Evolutionary conservation across 2,888 invertebrate genomes (phyloP).

Genomic region (Sinopyrophorus schimmeli): DNA sequence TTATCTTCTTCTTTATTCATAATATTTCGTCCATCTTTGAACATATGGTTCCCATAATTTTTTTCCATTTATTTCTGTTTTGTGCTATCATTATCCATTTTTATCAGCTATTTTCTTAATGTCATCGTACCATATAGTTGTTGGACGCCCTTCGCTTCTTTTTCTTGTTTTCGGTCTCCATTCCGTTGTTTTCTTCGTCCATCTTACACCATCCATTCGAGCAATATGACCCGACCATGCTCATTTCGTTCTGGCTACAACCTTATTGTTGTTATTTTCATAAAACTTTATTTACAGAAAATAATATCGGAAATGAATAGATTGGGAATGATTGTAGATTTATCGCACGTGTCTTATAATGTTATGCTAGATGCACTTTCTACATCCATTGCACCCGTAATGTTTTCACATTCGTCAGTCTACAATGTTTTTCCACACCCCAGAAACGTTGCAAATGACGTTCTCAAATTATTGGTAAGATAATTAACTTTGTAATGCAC

Average conservation of each 20-base stretch:
- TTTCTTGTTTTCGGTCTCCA: too few species aligned
- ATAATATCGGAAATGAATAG: conserved; percentile 67
- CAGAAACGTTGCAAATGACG: conserved; percentile 64
- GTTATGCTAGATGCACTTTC: conserved; percentile 61
- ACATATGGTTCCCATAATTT: not conserved
- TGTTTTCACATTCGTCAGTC: conserved; percentile 65
- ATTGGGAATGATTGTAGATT: conserved; percentile 66
- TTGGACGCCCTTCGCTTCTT: not conserved
- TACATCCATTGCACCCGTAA: conserved; percentile 61
- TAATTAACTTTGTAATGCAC: too few species aligned
- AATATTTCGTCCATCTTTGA: too few species aligned
- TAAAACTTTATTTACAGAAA: conserved; percentile 54
- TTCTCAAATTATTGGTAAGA: conserved; percentile 58
- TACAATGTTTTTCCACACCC: conserved; percentile 57
- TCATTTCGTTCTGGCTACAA: not conserved
- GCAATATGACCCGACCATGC: too few species aligned
- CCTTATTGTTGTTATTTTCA: too few species aligned
- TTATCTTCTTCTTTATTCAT: not conserved
- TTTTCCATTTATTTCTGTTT: not conserved
- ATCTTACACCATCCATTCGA: not conserved
- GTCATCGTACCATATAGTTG: not conserved
- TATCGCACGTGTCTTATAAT: conserved; percentile 61
- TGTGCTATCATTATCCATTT: not conserved
- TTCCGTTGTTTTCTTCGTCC: too few species aligned
- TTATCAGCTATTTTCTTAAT: conserved; percentile 1